Conservation (phyloP, 2,888 invertebrate genomes). For the Poecilobothrus nobilitatus region DNA sequence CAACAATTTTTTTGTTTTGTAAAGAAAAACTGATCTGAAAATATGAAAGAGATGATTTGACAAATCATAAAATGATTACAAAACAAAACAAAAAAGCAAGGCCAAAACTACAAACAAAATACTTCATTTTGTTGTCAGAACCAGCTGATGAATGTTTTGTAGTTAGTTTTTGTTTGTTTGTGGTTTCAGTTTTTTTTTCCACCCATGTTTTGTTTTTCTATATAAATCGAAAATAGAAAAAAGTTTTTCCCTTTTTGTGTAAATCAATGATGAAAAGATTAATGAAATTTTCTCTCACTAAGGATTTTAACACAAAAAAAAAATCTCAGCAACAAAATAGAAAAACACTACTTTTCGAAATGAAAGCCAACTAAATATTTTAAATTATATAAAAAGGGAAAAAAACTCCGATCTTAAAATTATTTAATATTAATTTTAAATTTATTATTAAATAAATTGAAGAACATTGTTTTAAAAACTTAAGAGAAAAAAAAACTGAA, state of each 20-base stretch:
- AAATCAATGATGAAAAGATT: conserved; percentile 1
- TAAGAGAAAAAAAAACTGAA: no score
- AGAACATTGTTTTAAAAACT: no score
- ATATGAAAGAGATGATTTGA: not conserved
- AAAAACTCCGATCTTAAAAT: no score
- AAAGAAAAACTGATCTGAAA: not conserved
- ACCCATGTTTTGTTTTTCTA: no score
- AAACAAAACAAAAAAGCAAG: no score
- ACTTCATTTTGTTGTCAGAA: not conserved
- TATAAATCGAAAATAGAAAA: not conserved
- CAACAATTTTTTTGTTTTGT: not conserved
- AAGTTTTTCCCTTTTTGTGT: not conserved
- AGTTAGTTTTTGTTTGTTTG: not conserved
- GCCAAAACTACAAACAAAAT: no score
- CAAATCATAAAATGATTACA: not conserved
- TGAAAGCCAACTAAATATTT: no score
- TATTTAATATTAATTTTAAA: no score
- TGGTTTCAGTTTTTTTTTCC: not conserved
- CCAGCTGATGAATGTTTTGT: not conserved
- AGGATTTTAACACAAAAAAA: not conserved
- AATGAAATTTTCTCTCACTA: not conserved
- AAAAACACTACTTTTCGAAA: no score
- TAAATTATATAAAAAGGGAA: no score
- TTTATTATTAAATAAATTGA: no score
- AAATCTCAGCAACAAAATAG: not conserved